Evolutionary conservation across 2,888 invertebrate species (phyloP), one percentile per base, ranked within the genome.

Genomic region (Nephrocerus scutellatus): DNA sequence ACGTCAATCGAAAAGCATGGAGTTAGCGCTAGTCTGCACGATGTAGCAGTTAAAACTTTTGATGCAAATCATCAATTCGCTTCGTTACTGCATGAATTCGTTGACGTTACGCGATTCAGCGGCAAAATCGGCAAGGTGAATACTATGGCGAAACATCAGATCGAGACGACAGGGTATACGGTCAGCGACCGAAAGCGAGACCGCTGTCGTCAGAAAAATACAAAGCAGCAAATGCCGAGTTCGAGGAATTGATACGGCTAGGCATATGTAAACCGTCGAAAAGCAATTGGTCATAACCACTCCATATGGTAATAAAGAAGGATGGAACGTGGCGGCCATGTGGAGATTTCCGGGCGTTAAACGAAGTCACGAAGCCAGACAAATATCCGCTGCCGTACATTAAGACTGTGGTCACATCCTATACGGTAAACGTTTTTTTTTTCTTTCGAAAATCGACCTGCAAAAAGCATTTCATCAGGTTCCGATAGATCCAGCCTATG

Each of bases 391-490:
- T 62, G 3, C 52, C 56, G 2, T 52, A 44, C 23, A 39, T 47
- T 6, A 39, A 39, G 19, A 41, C 41, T 22, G 51, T 30, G 19
- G 47, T 5, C 36, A 47, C 5, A 29, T 43, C 6, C 37, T 65
- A 2, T 18, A 31, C n/a, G 55, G 54, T 1, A 51, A 49, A n/a
- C 50, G 30, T 2, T 36, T 59, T 13, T 61, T 60, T n/a, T n/a
- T n/a, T n/a, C n/a, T n/a, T 36, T 52, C 55, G 3, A 52, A 41
- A 9, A 42, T 54, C 4, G 55, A 60, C 41, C 41, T 62, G 12
- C 33, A 38, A 5, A 36, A 43, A 16, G 60, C 60, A 1, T 63
- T 54, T 36, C 51, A 58, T 19, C 57, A 62, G 20, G 57, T 65
- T n/a, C 58, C 57, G 1, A 46, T 63, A 3, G 44, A 41, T 2